Base-by-base conservation (phyloP, 1,140 invertebrate genomes). In the Pantala flavescens region DNA sequence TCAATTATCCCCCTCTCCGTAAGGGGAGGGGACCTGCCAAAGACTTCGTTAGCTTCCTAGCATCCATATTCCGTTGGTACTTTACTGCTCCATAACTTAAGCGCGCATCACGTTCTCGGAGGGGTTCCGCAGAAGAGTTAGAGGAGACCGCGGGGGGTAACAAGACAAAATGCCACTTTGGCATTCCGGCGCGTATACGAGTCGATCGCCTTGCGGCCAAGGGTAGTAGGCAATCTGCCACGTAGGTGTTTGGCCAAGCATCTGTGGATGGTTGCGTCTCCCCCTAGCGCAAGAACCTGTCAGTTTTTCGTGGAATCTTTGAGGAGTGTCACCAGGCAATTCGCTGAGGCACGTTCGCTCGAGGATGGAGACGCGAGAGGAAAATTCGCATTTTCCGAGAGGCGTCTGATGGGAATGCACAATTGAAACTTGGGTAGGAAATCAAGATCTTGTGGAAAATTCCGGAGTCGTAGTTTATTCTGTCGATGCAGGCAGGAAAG, bases 1-100 rank as follows among this genome's bases (percentile, higher is more conserved):
- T 63, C 49, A 63, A 63, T 63, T 19, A 63, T 63, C n/a, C 49
- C 49, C n/a, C 49, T 5, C 12, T 63, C 49, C 5, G 49, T 16
- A 21, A 63, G 49, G 49, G 49, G 49, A 21, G 49, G 49, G 49
- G 49, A 63, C 49, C 49, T 63, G 49, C 49, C 49, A 63, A 63
- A 63, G 49, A 63, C 49, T 63, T 63, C 49, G 49, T 63, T 63
- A 63, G 49, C 49, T 16, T 63, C 49, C 49, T 21, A 21, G 49
- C 49, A 21, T 63, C 49, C 49, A 63, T 63, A 63, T 63, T 63
- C 49, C 49, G 49, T 21, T 21, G 2, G 49, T 63, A 63, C 49
- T 63, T 63, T 63, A 63, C 49, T 63, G 49, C 49, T 63, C 49
- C 49, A 63, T 63, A 63, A 63, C 49, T 63, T 63, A 63, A 63